Base-by-base conservation (phyloP, 2,113 vertebrate species). In the Apodemus speciosus region DNA sequence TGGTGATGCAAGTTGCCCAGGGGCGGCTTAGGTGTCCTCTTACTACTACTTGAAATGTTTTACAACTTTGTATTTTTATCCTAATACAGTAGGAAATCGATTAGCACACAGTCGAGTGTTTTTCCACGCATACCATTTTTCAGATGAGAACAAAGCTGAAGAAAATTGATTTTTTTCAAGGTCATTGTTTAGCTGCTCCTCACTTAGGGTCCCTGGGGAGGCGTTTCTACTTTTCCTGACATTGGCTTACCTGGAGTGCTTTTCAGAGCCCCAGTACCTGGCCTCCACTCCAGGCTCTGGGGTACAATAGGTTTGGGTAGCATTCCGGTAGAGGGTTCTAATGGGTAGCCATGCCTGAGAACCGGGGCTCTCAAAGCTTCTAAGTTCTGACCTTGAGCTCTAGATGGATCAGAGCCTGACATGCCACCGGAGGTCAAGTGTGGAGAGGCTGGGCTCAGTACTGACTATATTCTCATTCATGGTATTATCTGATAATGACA, bases 91-190 rank as follows among this genome's bases (percentile, higher is more conserved):
- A 71, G 38, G 88, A 92, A 92, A 83, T 73, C 2, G 64, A 20
- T 80, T 58, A 80, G 4, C 73, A 2, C 83, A 92, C 35, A 14
- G 2, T 27, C 13, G 35, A 79, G 0, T 16, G 75, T 18, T 60
- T 32, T 92, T 88, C 21, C 18, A 81, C 21, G 73, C 30, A 68
- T 43, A 68, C 3, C 14, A 11, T 60, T 91, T 93, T 95, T 85
- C 23, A 96, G 51, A 51, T 58, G 49, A 66, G 64, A 87, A 81
- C 38, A 85, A 94, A 94, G 9, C 46, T 9, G 40, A 85, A 71
- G 77, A 38, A 95, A 93, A 85, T 89, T 27, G 64, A 95, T 91
- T 92, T 94, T 94, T 71, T 91, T 51, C 76, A 77, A 80, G 58
- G 68, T n/a, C 72, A 20, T 87, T 79, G 9, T 93, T 88, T 58